Evolutionary conservation across 2,888 invertebrate genomes (phyloP).

Genomic region (Chalcis sispes): DNA sequence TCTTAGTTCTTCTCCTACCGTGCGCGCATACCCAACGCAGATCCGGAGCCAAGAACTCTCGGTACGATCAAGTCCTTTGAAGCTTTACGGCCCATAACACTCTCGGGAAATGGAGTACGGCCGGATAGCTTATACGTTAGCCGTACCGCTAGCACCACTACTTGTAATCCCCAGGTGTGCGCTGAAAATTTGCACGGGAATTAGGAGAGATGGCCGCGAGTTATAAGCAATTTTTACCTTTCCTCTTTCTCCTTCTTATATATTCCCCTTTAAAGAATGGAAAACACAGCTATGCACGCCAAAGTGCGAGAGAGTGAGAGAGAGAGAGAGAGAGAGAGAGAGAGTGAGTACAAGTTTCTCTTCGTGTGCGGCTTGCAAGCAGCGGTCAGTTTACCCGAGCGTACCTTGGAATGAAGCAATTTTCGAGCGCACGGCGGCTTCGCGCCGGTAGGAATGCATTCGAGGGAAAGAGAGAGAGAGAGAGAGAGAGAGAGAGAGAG

Average conservation of each 20-base stretch:
- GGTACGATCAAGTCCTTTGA: constrained; percentile 34
- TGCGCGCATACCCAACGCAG: neutral
- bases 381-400: no score
- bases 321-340: no score
- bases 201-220: constrained; percentile 45
- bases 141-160: neutral
- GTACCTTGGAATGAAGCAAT: constrained; percentile 34
- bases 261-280: neutral
- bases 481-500: no score
- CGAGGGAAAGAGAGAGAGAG: no score
- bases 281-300: no score
- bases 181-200: constrained; percentile 48
- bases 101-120: constrained; percentile 38
- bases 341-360: no score
- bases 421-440: no score
- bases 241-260: neutral
- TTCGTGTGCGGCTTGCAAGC: neutral
- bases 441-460: no score
- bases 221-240: constrained; percentile 9
- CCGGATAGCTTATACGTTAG: neutral
- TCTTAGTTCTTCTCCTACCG: no score
- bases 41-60: no score
- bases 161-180: constrained; percentile 44
- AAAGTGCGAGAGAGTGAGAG: no score
- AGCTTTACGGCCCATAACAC: constrained; percentile 43